Base-by-base conservation (phyloP, 1,140 invertebrate genomes). In the Aphis gossypii region DNA sequence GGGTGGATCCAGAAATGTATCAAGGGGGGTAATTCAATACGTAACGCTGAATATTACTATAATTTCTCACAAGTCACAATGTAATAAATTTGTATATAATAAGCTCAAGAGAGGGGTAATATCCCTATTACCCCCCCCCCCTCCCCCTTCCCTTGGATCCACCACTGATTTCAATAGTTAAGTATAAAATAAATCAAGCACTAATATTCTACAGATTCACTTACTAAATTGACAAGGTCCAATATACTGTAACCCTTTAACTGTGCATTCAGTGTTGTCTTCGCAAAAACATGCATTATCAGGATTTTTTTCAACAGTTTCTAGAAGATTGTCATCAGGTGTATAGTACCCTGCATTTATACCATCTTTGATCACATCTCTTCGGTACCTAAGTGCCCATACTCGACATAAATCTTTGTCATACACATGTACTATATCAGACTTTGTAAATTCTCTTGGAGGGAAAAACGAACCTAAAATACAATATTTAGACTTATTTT, bases 381-480 rank as follows among this genome's bases (percentile, higher is more conserved):
- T 96, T 54, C 97, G 96, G 95, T 98, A 97, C 93, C 97, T 96
- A 18, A 98, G 95, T 0, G 97, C 97, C 94, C 98, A 95, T 2
- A 97, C 96, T n/a, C 98, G 96, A 94, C 98, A 98, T 11, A 98
- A 94, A 95, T 98, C 98, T 95, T 98, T 98, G 94, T 98, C 98
- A 95, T 97, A 98, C 18, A 98, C 95, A 93, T 98, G 96, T 41
- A 98, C 96, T 2, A 97, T 96, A 94, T 98, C 97, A 1, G 96
- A 95, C 94, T 97, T 97, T 1, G 97, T 98, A 46, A 96, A 95
- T 35, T 97, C 96, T 30, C 97, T 96, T 8, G 97, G 98, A 23
- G 97, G 98, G 95, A 97, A 98, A 95, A 97, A 98, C 0, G 97
- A 98, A 4, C 97, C 96, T 96, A 93, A 21, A 94, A 94, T 60